Percentiles rank a stretch among this genome's conserved stretches.
These are phyloP conservation scores for Dipodomys spectabilis DNA, from an alignment of 2,113 vertebrate species.

Conservation along the genomic window DNA sequence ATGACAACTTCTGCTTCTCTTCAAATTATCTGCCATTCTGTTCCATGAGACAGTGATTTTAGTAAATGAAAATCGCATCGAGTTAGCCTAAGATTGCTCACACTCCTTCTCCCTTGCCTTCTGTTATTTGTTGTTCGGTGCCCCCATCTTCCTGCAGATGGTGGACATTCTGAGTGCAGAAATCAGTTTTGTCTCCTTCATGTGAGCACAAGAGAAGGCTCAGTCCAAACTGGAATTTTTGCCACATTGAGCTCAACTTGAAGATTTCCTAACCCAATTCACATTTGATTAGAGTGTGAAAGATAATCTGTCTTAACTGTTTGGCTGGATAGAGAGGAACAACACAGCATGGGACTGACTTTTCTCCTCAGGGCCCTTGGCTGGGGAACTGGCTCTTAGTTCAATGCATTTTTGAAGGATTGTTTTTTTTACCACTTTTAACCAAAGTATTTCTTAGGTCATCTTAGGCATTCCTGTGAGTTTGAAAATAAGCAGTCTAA, in stretches of 20 bases:
- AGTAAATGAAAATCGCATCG: not conserved
- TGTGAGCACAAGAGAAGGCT: not conserved
- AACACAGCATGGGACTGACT: not conserved
- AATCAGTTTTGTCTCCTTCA: not conserved
- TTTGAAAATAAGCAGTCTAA: constrained; percentile 14
- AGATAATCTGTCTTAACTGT: not conserved
- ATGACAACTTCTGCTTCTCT: not conserved
- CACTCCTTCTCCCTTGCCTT: not conserved
- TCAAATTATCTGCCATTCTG: not conserved
- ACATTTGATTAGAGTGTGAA: constrained; percentile 7
- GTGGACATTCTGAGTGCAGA: not conserved
- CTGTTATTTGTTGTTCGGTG: not conserved
- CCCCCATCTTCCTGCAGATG: not conserved
- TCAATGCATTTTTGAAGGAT: not conserved
- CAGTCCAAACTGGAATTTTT: not conserved
- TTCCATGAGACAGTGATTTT: not conserved
- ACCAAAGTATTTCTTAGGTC: constrained; percentile 36
- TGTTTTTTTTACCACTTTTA: not conserved
- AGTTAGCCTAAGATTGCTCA: not conserved
- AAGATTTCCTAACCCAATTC: not conserved
- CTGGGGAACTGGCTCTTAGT: not conserved
- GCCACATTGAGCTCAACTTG: not conserved
- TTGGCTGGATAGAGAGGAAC: not conserved
- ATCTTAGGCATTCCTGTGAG: not conserved
- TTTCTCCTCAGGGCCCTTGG: not conserved